These are phyloP conservation scores for Sylvilagus bachmani DNA, from an alignment of 2,113 vertebrate genomes.

Conservation along the genomic window DNA sequence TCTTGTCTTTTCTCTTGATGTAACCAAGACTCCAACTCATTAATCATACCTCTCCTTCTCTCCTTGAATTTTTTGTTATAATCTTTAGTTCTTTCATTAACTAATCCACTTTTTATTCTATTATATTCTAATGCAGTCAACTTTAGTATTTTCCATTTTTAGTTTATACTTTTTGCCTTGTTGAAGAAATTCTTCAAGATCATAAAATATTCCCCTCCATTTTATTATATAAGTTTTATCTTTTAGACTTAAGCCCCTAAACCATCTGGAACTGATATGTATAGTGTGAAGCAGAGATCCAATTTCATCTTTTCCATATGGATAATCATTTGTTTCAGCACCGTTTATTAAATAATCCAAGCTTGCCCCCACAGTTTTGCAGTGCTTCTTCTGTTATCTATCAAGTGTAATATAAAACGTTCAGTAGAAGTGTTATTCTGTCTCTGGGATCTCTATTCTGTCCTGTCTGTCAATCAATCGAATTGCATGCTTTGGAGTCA, in stretches of 20 bases:
- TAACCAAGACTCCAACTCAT: constrained; percentile 18
- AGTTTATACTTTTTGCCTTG: constrained; percentile 14
- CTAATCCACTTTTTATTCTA: constrained; percentile 38
- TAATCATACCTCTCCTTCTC: constrained; percentile 19
- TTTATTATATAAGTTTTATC: constrained; percentile 54
- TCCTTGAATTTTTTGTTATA: constrained; percentile 42
- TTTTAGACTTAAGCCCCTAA: constrained; percentile 26
- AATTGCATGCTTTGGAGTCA: not conserved
- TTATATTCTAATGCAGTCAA: constrained; percentile 35
- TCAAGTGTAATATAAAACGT: constrained; percentile 45
- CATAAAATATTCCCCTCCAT: not conserved
- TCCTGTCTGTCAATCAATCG: not conserved
- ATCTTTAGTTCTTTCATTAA: constrained; percentile 39
- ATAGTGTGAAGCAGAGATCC: constrained; percentile 38
- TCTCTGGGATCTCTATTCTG: constrained; percentile 43
- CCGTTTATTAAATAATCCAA: constrained; percentile 31
- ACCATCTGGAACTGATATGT: constrained; percentile 55
- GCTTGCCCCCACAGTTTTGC: not conserved
- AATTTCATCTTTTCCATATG: constrained; percentile 60
- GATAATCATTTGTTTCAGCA: constrained; percentile 66
- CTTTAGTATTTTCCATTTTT: constrained; percentile 37
- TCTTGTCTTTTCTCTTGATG: constrained; percentile 16
- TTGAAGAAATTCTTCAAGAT: constrained; percentile 37
- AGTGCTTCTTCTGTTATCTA: constrained; percentile 38
- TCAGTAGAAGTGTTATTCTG: constrained; percentile 15